Conservation (phyloP, 1,140 invertebrate species). For the Pachypeltis micranthus region DNA sequence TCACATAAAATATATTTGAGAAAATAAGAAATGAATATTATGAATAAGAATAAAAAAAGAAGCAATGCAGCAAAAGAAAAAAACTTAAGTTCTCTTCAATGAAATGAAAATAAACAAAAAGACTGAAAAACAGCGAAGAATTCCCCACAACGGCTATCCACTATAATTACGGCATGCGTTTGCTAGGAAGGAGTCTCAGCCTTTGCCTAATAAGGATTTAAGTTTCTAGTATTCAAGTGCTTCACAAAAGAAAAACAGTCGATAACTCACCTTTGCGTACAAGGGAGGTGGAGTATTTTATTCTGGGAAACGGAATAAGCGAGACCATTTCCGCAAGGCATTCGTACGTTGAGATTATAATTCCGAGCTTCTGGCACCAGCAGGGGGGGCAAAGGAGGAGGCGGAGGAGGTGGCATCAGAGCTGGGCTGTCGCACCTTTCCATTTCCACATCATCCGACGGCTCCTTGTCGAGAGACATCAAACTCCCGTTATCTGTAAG, state of each 20-base stretch:
- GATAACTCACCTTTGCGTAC: slow-evolving; percentile 4
- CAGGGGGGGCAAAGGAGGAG: slow-evolving; percentile 17
- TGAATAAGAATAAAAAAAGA: too few species aligned
- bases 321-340: slow-evolving; percentile 70
- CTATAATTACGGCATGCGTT: too few species aligned
- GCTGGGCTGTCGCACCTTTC: slow-evolving; percentile 8
- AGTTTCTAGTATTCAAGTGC: neutral
- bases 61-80: too few species aligned
- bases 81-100: too few species aligned
- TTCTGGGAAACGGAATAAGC: slow-evolving; percentile 81
- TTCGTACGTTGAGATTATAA: slow-evolving; percentile 49
- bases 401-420: slow-evolving; percentile 15
- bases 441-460: neutral
- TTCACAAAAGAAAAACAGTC: too few species aligned
- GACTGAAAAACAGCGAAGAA: too few species aligned
- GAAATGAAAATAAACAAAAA: too few species aligned
- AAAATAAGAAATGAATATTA: too few species aligned
- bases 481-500: neutral
- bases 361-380: slow-evolving; percentile 41
- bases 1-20: too few species aligned
- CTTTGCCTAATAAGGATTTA: neutral
- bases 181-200: too few species aligned
- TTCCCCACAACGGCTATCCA: too few species aligned
- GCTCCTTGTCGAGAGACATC: neutral
- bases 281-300: slow-evolving; percentile 63